Conservation (phyloP, 2,113 vertebrate species). For the Mesoclemmys tuberculata region DNA sequence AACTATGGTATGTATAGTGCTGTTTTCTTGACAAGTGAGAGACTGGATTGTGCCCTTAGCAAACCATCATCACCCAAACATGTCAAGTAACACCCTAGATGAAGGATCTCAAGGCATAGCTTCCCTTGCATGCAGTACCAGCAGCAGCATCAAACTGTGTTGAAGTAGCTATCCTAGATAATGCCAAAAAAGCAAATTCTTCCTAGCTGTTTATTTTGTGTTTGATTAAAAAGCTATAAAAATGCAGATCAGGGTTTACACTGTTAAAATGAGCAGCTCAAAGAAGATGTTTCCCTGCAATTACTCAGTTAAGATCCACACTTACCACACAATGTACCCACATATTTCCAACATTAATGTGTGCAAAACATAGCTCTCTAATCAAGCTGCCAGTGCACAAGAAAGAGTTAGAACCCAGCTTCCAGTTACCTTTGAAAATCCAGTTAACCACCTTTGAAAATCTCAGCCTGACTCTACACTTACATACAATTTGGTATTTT, state of each 20-base stretch:
- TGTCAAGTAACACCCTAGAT: neutral
- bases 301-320: neutral
- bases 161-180: neutral
- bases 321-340: neutral
- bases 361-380: neutral
- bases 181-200: neutral
- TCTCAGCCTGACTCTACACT: neutral
- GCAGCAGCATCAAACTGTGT: neutral
- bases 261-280: neutral
- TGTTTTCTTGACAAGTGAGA: neutral
- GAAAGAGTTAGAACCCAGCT: neutral
- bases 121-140: neutral
- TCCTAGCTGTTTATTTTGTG: neutral
- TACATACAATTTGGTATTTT: neutral
- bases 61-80: neutral
- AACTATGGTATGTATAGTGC: neutral
- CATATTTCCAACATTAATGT: neutral
- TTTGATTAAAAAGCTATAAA: neutral
- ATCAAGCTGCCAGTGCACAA: neutral
- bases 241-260: neutral
- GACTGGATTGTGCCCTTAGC: neutral
- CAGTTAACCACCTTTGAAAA: neutral
- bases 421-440: neutral
- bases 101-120: neutral
- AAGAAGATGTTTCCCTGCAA: neutral